phyloP scores from a whole-genome alignment of 2,113 vertebrate genomes.

The Oreotrochilus melanogaster region DNA sequence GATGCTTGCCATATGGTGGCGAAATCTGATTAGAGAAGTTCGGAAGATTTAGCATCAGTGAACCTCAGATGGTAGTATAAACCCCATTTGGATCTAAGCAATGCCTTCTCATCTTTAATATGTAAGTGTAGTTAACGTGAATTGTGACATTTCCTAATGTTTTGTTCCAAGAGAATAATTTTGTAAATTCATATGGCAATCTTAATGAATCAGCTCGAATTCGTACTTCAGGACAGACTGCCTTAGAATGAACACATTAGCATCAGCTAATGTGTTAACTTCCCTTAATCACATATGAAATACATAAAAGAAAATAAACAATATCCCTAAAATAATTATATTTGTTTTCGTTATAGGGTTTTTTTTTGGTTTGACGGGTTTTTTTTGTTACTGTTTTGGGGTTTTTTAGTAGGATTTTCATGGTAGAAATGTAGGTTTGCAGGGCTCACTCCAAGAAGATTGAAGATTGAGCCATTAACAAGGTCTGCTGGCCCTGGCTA shows the following conservation, averaged over 20 bases:
- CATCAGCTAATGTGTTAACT: no score
- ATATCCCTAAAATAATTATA: not conserved
- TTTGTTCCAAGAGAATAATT: slow-evolving; percentile 25
- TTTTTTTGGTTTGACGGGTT: not conserved
- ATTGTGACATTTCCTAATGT: not conserved
- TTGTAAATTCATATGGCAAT: not conserved
- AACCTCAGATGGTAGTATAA: not conserved
- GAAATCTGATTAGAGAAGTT: not conserved
- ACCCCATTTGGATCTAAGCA: not conserved
- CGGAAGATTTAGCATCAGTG: not conserved
- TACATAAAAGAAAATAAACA: not conserved
- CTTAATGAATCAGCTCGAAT: not conserved
- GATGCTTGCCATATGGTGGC: not conserved
- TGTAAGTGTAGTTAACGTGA: not conserved
- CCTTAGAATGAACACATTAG: not conserved
- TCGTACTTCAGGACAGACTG: slow-evolving; percentile 11
- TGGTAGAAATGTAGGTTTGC: not conserved
- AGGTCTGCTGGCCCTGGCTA: not conserved
- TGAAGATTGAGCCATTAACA: not conserved
- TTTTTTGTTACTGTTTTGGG: no score
- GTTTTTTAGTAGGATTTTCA: not conserved
- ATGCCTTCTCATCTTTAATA: not conserved
- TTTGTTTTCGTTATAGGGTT: no score
- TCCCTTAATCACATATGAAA: not conserved
- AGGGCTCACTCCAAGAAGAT: not conserved